Base-by-base conservation (phyloP, 2,113 vertebrate species). In the Taxidea taxus region DNA sequence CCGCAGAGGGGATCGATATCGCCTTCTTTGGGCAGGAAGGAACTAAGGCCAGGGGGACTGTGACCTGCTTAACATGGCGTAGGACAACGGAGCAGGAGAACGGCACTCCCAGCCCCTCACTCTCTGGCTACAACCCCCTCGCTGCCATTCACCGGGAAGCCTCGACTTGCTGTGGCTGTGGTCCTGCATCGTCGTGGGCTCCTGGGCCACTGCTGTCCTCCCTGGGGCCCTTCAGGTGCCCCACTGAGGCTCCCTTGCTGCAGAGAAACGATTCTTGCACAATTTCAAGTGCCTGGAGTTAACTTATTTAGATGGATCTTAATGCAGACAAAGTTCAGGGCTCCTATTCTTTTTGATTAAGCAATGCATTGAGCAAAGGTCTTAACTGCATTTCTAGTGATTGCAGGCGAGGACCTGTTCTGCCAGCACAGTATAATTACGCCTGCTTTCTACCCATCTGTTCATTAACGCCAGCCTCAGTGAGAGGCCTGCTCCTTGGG, bases 361-460 rank as follows among this genome's bases (percentile, higher is more conserved):
- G 97, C 97, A 97, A 95, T 95, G 84, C 94, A 97, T 95, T 66
- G 92, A 98, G 97, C 98, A 98, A 98, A 98, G 97, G 94, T 98
- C 98, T 98, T 98, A 94, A 97, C 98, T 98, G 97, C 98, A 98
- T 97, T 98, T 98, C 98, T 98, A 98, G 97, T 96, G 68, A 97
- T 96, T 98, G 97, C 97, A 97, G 98, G 80, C 27, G 0, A 94
- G 98, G 97, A 98, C 98, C 98, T 99, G 99, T 97, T 98, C 98
- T 98, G 98, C 97, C 97, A 98, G 97, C 96, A 92, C 97, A 98
- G 97, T 97, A 98, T 98, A 98, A 99, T 99, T 99, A 99, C 70
- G n/a, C 94, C 96, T 83, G 95, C 96, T 98, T 98, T 97, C 98
- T 98, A 98, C 98, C 98, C 98, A 97, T 97, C 98, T 98, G 94